Conservation (phyloP, 2,797 vertebrate genomes). For the Tragelaphus oryx region DNA sequence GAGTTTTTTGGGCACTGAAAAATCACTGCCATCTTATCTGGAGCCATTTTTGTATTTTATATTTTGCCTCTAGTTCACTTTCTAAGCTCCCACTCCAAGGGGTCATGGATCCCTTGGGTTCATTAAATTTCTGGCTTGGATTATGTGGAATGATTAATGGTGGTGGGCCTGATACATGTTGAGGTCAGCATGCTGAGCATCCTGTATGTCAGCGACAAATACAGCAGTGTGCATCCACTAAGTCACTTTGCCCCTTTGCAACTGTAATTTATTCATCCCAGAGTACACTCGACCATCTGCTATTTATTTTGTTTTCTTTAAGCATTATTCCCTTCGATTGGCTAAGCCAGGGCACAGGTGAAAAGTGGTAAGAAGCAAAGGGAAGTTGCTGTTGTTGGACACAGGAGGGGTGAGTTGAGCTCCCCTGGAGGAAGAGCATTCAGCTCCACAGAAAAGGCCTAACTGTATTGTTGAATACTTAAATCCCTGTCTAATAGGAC, state of each 20-base stretch:
- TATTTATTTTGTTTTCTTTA: conserved; percentile 74
- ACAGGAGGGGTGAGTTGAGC: conserved; percentile 39
- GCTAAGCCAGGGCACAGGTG: conserved; percentile 69
- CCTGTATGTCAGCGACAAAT: conserved; percentile 68
- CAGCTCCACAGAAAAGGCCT: conserved; percentile 41
- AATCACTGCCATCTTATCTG: background rate
- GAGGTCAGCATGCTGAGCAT: conserved; percentile 68
- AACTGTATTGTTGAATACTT: conserved; percentile 61
- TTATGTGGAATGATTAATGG: conserved; percentile 66
- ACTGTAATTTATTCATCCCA: conserved; percentile 73
- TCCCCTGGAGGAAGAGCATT: conserved; percentile 56
- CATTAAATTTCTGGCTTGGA: conserved; percentile 65
- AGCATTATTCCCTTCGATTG: conserved; percentile 66
- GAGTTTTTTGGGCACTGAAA: background rate
- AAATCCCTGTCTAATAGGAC: conserved; percentile 58
- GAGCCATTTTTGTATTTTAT: background rate
- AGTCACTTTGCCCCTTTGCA: conserved; percentile 42
- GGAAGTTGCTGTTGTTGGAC: conserved; percentile 58
- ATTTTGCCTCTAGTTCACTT: conserved; percentile 27
- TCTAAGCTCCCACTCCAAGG: conserved; percentile 20
- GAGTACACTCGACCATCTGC: conserved; percentile 67
- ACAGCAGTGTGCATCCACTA: conserved; percentile 62
- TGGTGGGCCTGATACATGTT: conserved; percentile 52
- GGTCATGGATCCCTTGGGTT: conserved; percentile 44
- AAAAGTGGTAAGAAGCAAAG: conserved; percentile 62